Evolutionary conservation across 2,797 vertebrate genomes (phyloP).

Genomic region (Halcyon smyrnensis): DNA sequence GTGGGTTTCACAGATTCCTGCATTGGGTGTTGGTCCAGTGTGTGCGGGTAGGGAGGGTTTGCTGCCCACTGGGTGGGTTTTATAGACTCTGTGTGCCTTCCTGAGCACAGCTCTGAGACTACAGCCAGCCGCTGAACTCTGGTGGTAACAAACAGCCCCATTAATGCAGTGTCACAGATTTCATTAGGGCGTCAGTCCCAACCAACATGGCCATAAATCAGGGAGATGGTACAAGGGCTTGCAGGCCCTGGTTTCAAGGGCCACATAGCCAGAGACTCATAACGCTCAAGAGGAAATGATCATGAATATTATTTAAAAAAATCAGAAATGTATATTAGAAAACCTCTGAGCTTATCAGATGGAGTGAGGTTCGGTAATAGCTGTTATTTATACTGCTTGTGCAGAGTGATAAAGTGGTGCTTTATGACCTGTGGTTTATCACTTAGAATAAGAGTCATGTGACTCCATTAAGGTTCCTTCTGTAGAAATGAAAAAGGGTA

Average conservation of each 20-base stretch:
- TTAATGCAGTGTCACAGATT: conserved; percentile 88
- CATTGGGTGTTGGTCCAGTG: rapidly evolving
- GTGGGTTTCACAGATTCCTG: background rate
- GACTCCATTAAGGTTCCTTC: conserved; percentile 77
- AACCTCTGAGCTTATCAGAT: conserved; percentile 76
- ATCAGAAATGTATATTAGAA: conserved; percentile 77
- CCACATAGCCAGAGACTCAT: conserved; percentile 80
- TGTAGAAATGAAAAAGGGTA: conserved; percentile 76
- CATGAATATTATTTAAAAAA: conserved; percentile 78
- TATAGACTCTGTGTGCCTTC: conserved; percentile 20
- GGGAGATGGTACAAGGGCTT: conserved; percentile 82
- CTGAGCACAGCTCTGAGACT: conserved; percentile 22
- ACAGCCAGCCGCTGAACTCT: conserved; percentile 75
- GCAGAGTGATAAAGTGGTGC: conserved; percentile 79
- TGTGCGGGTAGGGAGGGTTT: background rate
- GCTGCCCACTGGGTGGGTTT: conserved; percentile 36
- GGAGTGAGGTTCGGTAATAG: conserved; percentile 75
- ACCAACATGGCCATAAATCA: conserved; percentile 85
- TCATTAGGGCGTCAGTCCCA: conserved; percentile 86
- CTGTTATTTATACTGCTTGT: conserved; percentile 80
- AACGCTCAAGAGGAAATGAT: conserved; percentile 71
- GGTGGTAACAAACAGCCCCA: conserved; percentile 85
- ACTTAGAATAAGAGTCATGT: conserved; percentile 79
- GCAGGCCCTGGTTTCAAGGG: conserved; percentile 75
- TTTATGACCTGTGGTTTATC: conserved; percentile 81